A percentile compares a stretch with the other conserved stretches of the same genome.
phyloP scores from a whole-genome alignment of 2,888 invertebrate genomes.

The Diploptera punctata region DNA sequence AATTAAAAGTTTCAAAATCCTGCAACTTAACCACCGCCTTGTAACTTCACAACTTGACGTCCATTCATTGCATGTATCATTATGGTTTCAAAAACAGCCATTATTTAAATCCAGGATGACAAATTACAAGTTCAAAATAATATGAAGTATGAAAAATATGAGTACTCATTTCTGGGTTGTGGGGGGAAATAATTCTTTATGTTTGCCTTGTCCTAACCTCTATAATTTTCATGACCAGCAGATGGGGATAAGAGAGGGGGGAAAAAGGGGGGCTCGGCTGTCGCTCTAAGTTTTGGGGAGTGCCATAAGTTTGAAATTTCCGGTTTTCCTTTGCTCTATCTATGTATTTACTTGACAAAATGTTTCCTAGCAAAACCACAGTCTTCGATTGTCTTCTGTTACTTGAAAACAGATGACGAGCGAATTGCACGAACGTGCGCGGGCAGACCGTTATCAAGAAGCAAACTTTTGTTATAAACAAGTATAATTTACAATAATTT shows the following conservation, averaged over 20 bases:
- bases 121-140: constrained; percentile 3
- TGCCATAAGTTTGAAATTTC: constrained; percentile 35
- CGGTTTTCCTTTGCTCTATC: constrained; percentile 13
- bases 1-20: background rate
- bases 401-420: constrained; percentile 10
- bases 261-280: constrained; percentile 14
- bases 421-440: background rate
- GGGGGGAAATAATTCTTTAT: constrained; percentile 15
- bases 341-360: constrained; percentile 16
- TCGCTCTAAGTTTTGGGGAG: constrained; percentile 30
- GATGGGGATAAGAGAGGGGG: constrained; percentile 7
- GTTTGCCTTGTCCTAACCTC: constrained; percentile 8
- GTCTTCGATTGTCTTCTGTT: background rate
- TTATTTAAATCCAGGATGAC: constrained; percentile 16
- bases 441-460: constrained; percentile 10
- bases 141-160: constrained; percentile 25
- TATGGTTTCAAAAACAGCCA: background rate
- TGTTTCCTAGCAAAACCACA: constrained; percentile 18
- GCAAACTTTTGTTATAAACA: background rate
- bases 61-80: background rate
- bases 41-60: background rate
- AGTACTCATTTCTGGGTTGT: background rate
- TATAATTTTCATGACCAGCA: constrained; percentile 21
- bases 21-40: background rate
- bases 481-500: background rate